Conservation (phyloP, 2,113 vertebrate genomes). For the Ptilonorhynchus violaceus region DNA sequence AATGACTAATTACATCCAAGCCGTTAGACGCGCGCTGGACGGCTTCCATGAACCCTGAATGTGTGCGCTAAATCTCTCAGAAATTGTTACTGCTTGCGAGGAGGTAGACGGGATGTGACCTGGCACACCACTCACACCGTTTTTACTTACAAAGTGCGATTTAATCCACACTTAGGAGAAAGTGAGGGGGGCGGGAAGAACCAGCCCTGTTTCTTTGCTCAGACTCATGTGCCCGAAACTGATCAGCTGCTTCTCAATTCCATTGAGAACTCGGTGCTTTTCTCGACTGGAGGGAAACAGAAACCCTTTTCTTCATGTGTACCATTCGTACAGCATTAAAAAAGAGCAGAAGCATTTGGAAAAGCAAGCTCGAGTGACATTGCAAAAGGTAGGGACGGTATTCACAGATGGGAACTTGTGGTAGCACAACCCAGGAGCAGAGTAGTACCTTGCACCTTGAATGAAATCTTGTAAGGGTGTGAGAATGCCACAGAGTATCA, state of each 20-base stretch:
- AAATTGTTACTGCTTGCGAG: neutral
- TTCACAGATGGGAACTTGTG: neutral
- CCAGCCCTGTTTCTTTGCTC: neutral
- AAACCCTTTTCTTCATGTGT: neutral
- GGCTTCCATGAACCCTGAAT: neutral
- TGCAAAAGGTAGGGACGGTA: neutral
- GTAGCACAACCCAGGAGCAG: neutral
- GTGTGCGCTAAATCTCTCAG: neutral
- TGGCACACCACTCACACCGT: neutral
- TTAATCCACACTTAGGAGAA: neutral
- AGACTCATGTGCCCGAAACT: neutral
- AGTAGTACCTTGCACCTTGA: neutral
- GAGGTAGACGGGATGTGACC: neutral
- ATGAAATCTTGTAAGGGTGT: fast-evolving
- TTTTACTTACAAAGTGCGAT: neutral
- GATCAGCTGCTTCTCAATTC: neutral
- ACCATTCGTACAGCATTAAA: neutral
- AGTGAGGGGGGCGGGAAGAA: neutral
- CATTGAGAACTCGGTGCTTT: neutral
- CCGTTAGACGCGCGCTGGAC: neutral
- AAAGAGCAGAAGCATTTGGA: neutral
- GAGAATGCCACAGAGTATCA: neutral
- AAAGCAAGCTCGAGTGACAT: neutral
- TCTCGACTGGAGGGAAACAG: neutral
- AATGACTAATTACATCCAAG: neutral